Percentiles rank a stretch among this genome's conserved stretches.
Conservation (phyloP, 2,113 vertebrate genomes). For the Saguinus midas region DNA sequence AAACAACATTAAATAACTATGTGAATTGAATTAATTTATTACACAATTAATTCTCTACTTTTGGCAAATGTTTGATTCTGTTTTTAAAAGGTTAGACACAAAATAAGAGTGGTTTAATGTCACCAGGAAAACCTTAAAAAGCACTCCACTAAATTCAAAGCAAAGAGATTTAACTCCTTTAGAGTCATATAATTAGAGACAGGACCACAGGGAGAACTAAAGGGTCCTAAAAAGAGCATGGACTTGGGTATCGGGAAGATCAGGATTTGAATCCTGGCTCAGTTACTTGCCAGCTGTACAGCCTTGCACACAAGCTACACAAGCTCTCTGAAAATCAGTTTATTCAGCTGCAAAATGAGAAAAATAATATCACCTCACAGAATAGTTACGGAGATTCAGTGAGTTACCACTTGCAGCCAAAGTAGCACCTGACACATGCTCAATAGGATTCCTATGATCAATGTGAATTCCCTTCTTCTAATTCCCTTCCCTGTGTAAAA, state of each 20-base stretch:
- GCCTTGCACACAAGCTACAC: neutral
- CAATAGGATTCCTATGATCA: neutral
- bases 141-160: neutral
- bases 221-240: fast-evolving
- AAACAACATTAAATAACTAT: neutral
- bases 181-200: neutral
- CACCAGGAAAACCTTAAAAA: neutral
- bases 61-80: neutral
- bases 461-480: neutral
- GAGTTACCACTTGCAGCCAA: neutral
- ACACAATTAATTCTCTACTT: neutral
- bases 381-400: neutral
- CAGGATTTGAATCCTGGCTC: neutral
- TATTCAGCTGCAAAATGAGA: neutral
- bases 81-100: neutral
- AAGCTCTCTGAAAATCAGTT: neutral
- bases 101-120: neutral
- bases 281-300: neutral
- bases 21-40: neutral
- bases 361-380: neutral
- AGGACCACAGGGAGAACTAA: neutral
- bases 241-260: neutral
- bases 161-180: neutral
- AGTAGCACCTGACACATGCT: neutral
- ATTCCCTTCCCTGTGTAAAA: neutral